Percentiles rank a stretch among this genome's conserved stretches.
phyloP scores from a whole-genome alignment of 1,140 invertebrate genomes.

The Drosophila novamexicana region DNA sequence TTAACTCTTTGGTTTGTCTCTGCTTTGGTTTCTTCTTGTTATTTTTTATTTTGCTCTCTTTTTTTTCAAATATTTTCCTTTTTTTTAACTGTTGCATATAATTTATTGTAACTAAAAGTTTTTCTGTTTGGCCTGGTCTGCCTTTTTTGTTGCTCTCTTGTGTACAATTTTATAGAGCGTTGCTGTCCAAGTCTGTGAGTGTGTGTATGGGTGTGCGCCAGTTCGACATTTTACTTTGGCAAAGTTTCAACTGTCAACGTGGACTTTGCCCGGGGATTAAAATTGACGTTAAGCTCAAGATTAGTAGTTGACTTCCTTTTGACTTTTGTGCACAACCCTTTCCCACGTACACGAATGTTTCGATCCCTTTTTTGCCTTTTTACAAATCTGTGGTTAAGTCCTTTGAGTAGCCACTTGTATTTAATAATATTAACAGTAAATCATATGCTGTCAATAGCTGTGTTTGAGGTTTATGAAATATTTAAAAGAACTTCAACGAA shows the following conservation, averaged over 20 bases:
- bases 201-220: constrained; percentile 16
- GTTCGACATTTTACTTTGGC: constrained; percentile 57
- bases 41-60: constrained; percentile 17
- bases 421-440: constrained; percentile 25
- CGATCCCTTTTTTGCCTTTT: constrained; percentile 4
- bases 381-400: constrained; percentile 31
- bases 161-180: constrained; percentile 70
- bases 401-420: constrained; percentile 28
- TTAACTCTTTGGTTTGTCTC: constrained; percentile 66
- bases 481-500: neutral
- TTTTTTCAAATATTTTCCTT: constrained; percentile 11
- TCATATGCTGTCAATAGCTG: constrained; percentile 18
- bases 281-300: constrained; percentile 70
- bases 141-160: constrained; percentile 69
- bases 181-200: neutral
- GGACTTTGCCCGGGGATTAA: constrained; percentile 67
- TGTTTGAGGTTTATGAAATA: neutral
- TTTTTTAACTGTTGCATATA: constrained; percentile 80
- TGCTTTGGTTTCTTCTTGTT: constrained; percentile 30
- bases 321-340: constrained; percentile 30
- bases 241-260: constrained; percentile 68
- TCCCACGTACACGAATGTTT: neutral
- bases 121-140: constrained; percentile 30
- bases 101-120: constrained; percentile 82
- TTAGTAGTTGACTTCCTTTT: constrained; percentile 69